phyloP scores from a whole-genome alignment of 2,113 vertebrate species.

The Gracilinanus agilis region DNA sequence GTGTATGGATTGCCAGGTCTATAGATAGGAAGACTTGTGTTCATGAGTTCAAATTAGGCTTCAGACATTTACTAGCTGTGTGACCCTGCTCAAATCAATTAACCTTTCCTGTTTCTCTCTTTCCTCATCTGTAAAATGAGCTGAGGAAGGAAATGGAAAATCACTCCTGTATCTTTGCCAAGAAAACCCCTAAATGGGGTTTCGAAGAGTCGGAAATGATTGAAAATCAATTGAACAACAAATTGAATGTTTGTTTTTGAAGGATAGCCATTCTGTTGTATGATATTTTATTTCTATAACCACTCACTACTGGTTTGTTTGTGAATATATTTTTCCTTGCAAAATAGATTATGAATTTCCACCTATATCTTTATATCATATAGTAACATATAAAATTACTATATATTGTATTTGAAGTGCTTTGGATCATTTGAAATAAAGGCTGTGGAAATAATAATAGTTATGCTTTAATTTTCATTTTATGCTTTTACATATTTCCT shows the following conservation, averaged over 20 bases:
- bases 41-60: background rate
- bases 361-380: background rate
- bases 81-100: background rate
- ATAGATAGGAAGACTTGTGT: background rate
- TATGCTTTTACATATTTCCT: slow-evolving; percentile 68
- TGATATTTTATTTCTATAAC: no score
- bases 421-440: slow-evolving; percentile 26
- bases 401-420: slow-evolving; percentile 37
- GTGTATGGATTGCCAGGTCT: background rate
- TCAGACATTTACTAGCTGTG: background rate
- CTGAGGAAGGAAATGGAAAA: background rate
- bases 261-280: background rate
- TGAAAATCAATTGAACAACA: background rate
- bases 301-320: background rate
- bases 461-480: background rate
- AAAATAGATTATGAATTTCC: background rate
- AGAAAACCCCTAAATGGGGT: background rate
- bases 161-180: background rate
- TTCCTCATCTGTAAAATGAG: background rate
- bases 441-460: slow-evolving; percentile 12
- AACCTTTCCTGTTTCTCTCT: background rate
- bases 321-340: background rate
- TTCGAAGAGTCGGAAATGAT: background rate
- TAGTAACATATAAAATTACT: slow-evolving; percentile 26
- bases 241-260: background rate